A percentile compares a stretch with the other conserved stretches of the same genome.
Conservation (phyloP, 2,113 vertebrate species). For the Coracopsis vasa region DNA sequence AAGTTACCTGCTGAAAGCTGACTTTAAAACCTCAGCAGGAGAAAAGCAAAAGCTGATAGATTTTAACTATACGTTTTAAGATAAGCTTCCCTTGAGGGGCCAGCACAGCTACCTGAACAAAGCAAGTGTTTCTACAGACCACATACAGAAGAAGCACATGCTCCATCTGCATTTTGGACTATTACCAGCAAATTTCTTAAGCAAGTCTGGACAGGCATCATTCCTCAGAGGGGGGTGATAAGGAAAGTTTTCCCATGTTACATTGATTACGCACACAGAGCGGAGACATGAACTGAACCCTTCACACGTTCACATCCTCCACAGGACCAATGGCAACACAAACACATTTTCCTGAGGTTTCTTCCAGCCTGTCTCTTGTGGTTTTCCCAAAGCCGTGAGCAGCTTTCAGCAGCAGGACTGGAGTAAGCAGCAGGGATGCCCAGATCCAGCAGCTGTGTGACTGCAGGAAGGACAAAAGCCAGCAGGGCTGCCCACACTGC, state of each 20-base stretch:
- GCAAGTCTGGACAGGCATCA: neutral
- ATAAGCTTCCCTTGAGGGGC: neutral
- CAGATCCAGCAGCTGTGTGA: constrained; percentile 32
- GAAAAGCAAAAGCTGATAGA: neutral
- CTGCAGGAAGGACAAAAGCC: constrained; percentile 55
- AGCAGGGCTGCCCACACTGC: constrained; percentile 35
- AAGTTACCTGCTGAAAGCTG: neutral
- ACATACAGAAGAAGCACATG: rapidly evolving
- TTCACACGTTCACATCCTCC: neutral
- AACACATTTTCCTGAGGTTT: constrained; percentile 11
- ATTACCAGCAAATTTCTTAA: neutral
- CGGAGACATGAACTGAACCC: rapidly evolving
- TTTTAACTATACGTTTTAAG: neutral
- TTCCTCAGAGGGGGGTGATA: neutral
- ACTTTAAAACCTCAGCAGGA: neutral
- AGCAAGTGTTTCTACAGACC: neutral
- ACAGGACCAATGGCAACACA: neutral
- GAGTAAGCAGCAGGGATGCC: neutral
- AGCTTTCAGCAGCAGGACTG: neutral
- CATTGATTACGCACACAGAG: rapidly evolving
- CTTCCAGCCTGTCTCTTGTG: neutral
- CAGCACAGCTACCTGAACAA: neutral
- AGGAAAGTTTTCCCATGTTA: neutral
- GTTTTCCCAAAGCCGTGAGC: neutral
- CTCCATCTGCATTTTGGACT: neutral